Base-by-base conservation (phyloP, 1,140 invertebrate species). In the Asbolus verrucosus region DNA sequence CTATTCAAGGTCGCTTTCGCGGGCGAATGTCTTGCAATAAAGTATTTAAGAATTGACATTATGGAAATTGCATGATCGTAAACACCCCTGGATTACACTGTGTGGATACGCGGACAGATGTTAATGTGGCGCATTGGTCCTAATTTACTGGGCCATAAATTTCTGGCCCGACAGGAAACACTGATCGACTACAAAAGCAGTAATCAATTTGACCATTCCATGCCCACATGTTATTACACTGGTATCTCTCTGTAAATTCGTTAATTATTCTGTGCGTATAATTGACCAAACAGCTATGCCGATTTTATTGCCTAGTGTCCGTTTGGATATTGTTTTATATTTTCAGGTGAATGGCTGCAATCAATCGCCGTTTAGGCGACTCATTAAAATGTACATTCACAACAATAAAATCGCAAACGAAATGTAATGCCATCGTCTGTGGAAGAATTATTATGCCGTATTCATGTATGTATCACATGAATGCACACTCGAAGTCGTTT, bases 161-260 rank as follows among this genome's bases (percentile, higher is more conserved):
- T 71, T 54, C 54, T 50, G 21, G 33, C 14, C 69, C 38, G 68
- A 72, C 73, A 74, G 73, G 73, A 67, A 68, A 73, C 71, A 70
- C 67, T 62, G 70, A 75, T 75, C 71, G 71, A 70, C 70, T 75
- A 72, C 73, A 75, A 75, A 73, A 72, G 73, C 67, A 60, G 71
- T 72, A 75, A 75, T 75, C 73, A 75, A 75, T 75, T 75, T 68
- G 60, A 65, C 65, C 71, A 65, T 72, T 69, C 67, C 67, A 54
- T 69, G 71, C 60, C 67, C 71, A 68, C 71, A 68, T 69, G 69
- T 70, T 70, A 67, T 71, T 67, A 72, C 66, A 62, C 59, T 39
- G 63, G 70, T 72, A 68, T 72, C 69, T 46, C 43, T 19, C 36
- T 70, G 62, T 70, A 70, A 70, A 70, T 70, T 41, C 68, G 62